Percentiles rank a stretch among this genome's conserved stretches.
These are phyloP conservation scores for Misgurnus anguillicaudatus DNA, from an alignment of 2,113 vertebrate genomes.

Conservation along the genomic window DNA sequence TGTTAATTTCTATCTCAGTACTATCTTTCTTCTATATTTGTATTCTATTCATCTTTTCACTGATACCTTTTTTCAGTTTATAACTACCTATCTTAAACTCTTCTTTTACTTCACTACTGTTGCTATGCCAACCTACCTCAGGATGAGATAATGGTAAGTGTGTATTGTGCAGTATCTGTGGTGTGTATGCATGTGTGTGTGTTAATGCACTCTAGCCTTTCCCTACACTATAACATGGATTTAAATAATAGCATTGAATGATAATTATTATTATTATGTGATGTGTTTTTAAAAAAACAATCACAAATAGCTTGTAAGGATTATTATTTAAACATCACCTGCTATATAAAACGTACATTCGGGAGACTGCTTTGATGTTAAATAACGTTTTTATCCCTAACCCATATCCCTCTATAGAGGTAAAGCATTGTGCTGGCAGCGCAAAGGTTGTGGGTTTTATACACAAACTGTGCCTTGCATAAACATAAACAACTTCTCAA, in stretches of 20 bases:
- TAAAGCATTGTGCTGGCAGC: too few relatives aligned
- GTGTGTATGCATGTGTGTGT: slow-evolving; percentile 27
- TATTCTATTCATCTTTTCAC: slow-evolving; percentile 16
- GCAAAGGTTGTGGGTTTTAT: too few relatives aligned
- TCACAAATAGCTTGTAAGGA: neutral
- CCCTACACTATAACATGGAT: neutral
- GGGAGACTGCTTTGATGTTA: too few relatives aligned
- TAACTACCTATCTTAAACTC: slow-evolving; percentile 50
- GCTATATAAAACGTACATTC: too few relatives aligned
- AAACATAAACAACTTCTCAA: too few relatives aligned
- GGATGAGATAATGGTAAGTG: slow-evolving; percentile 65
- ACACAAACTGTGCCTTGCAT: too few relatives aligned
- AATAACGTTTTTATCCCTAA: too few relatives aligned
- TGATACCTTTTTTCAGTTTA: slow-evolving; percentile 42
- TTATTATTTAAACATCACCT: neutral
- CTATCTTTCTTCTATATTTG: neutral
- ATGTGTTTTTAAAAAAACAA: neutral
- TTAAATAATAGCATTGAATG: neutral
- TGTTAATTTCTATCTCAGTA: neutral
- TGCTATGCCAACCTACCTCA: slow-evolving; percentile 53
- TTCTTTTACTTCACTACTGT: slow-evolving; percentile 53
- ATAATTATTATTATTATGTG: neutral
- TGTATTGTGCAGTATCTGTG: slow-evolving; percentile 3
- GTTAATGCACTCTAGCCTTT: neutral
- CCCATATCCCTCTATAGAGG: too few relatives aligned